Conservation (phyloP, 2,797 vertebrate genomes). For the Phrynocephalus forsythii region DNA sequence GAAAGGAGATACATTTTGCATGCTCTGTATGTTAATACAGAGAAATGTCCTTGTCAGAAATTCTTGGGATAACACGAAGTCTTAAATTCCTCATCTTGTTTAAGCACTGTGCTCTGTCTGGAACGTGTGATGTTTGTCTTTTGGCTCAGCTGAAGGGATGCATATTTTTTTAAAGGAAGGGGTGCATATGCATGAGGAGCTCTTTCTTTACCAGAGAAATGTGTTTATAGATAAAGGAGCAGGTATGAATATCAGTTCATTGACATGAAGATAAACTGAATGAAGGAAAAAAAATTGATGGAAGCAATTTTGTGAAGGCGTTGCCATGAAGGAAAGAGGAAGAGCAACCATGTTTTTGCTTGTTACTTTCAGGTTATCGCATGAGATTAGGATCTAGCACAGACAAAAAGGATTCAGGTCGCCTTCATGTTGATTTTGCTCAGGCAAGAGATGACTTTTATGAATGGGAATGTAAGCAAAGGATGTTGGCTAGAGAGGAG, state of each 20-base stretch:
- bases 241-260: neutral
- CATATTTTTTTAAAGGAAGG: neutral
- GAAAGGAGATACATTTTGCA: neutral
- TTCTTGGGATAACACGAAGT: neutral
- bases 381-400: conserved; percentile 87
- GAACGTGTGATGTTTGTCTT: neutral
- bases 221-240: neutral
- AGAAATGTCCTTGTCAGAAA: neutral
- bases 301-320: neutral
- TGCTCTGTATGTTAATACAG: too few species aligned
- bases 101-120: neutral
- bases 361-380: conserved; percentile 82
- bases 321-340: neutral
- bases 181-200: neutral
- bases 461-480: conserved; percentile 86
- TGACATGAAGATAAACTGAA: neutral
- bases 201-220: conserved; percentile 32
- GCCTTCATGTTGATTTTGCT: conserved; percentile 86
- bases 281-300: accelerated
- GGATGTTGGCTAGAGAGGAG: conserved; percentile 84
- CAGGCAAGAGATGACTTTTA: conserved; percentile 87
- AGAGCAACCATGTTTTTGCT: conserved; percentile 60
- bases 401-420: conserved; percentile 86
- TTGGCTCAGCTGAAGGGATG: neutral
- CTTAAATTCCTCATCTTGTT: neutral